Percentiles rank a stretch among this genome's conserved stretches.
phyloP scores from a whole-genome alignment of 2,888 invertebrate genomes.

The Dugesia japonica region DNA sequence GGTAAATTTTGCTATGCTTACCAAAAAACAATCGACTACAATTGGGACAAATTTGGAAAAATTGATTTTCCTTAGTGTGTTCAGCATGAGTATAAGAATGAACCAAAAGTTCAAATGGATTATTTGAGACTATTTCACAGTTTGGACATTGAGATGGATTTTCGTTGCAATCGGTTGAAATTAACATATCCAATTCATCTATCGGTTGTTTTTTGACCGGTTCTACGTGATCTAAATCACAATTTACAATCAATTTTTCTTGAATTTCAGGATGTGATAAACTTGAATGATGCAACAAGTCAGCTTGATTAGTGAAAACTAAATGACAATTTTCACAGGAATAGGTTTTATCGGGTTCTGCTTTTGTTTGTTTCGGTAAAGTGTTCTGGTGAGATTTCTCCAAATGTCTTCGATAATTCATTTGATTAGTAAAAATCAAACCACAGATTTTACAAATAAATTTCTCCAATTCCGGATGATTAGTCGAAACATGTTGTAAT shows the following conservation, averaged over 20 bases:
- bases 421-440: background rate
- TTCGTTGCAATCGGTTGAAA: background rate
- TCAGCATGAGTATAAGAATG: background rate
- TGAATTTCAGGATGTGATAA: background rate
- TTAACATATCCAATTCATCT: background rate
- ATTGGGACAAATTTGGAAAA: background rate
- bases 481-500: background rate
- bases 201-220: background rate
- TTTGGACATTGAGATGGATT: background rate
- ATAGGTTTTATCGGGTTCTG: background rate
- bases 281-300: background rate
- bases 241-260: background rate
- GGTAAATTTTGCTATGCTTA: background rate
- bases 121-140: background rate
- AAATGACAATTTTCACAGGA: background rate
- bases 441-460: background rate
- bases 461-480: background rate
- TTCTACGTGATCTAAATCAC: background rate
- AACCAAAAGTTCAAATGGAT: background rate
- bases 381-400: background rate
- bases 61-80: background rate
- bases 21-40: background rate
- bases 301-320: background rate
- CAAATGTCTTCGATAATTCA: background rate
- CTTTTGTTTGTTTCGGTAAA: background rate